Evolutionary conservation across 2,888 invertebrate genomes (phyloP).

Genomic region (Aphodius sticticus): DNA sequence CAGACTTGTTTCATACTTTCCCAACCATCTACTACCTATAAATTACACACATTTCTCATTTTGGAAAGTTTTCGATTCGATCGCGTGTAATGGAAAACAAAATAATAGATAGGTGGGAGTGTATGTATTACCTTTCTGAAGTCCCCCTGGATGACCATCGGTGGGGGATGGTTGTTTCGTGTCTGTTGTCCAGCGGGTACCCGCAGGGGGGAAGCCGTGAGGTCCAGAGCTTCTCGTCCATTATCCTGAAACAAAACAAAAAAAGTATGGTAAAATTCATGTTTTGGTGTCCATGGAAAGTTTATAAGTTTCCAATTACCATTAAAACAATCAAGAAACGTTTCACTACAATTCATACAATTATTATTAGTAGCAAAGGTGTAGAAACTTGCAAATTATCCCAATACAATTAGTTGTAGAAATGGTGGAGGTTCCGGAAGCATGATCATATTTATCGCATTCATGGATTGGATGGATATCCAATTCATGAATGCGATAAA

Average conservation of each 20-base stretch:
- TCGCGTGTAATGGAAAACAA: not conserved
- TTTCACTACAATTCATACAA: too few species aligned
- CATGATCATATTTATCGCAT: too few species aligned
- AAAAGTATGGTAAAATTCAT: too few species aligned
- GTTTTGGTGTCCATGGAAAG: too few species aligned
- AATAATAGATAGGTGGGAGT: constrained; percentile 17
- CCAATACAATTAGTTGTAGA: too few species aligned
- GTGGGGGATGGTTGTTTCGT: constrained; percentile 72
- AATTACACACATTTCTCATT: not conserved
- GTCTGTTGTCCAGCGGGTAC: constrained; percentile 66
- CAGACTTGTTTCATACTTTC: not conserved
- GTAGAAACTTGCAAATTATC: too few species aligned
- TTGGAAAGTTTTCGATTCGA: not conserved
- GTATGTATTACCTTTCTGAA: constrained; percentile 78
- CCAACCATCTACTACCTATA: not conserved
- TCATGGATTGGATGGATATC: too few species aligned
- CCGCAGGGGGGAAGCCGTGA: constrained; percentile 88
- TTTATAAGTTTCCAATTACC: too few species aligned
- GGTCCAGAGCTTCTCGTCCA: constrained; percentile 90
- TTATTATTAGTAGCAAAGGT: too few species aligned
- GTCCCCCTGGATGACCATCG: constrained; percentile 89
- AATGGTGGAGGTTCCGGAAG: too few species aligned
- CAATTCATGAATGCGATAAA: too few species aligned
- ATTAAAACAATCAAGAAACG: too few species aligned
- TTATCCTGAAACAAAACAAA: constrained; percentile 71